phyloP scores from a whole-genome alignment of 2,113 vertebrate genomes.

The Crotophaga sulcirostris region DNA sequence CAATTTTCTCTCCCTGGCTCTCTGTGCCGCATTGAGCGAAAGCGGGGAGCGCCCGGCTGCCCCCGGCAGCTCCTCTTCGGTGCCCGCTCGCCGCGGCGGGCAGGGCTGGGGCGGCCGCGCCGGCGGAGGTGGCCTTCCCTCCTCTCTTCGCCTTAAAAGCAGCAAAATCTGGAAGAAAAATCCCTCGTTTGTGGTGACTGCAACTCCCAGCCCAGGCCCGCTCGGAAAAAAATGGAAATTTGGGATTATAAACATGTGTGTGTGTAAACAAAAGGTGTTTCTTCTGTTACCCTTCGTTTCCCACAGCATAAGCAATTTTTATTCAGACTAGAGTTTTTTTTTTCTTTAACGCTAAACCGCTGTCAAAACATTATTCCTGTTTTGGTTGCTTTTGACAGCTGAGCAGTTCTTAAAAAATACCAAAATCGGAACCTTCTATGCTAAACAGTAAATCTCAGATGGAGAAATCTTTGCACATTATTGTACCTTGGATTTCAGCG shows the following conservation, averaged over 20 bases:
- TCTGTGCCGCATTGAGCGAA: not conserved
- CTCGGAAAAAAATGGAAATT: constrained; percentile 75
- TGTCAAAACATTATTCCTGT: constrained; percentile 85
- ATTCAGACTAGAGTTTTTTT: constrained; percentile 82
- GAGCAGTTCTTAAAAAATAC: constrained; percentile 83
- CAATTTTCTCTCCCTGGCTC: constrained; percentile 4
- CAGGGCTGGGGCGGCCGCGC: not conserved
- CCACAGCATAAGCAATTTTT: constrained; percentile 81
- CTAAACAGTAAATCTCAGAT: constrained; percentile 79
- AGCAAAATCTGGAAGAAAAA: constrained; percentile 61
- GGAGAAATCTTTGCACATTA: constrained; percentile 65
- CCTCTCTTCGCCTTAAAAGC: constrained; percentile 24
- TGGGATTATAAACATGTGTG: constrained; percentile 73
- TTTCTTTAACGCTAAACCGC: constrained; percentile 81
- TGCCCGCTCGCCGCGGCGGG: constrained; percentile 11
- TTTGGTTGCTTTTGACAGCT: constrained; percentile 84
- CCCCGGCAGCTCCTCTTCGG: not conserved
- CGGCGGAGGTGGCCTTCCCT: not conserved
- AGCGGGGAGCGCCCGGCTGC: not conserved
- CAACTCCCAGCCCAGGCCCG: constrained; percentile 59
- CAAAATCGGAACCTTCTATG: constrained; percentile 81
- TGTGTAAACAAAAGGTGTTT: constrained; percentile 82
- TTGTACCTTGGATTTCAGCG: constrained; percentile 52
- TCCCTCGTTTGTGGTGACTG: constrained; percentile 70
- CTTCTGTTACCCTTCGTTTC: constrained; percentile 79